These are phyloP conservation scores for Tigriopus japonicus DNA, from an alignment of 1,140 invertebrate species.

Conservation along the genomic window DNA sequence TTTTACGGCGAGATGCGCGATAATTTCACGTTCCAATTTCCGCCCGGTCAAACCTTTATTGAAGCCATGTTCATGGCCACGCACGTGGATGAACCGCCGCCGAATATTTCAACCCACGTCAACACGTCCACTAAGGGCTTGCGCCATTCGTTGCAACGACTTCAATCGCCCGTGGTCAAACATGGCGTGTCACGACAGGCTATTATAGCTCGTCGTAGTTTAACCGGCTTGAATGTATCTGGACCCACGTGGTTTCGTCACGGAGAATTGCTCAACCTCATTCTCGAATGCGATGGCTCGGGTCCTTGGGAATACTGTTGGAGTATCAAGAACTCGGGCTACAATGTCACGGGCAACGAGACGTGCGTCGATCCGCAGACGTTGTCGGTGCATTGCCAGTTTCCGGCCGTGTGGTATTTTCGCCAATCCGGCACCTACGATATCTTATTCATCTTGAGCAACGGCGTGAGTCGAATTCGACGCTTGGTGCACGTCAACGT, in stretches of 20 bases:
- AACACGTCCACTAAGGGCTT: too few relatives aligned
- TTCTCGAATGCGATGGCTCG: neutral
- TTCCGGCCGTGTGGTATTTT: neutral
- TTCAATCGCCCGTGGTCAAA: too few relatives aligned
- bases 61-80: too few relatives aligned
- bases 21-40: too few relatives aligned
- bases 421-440: neutral
- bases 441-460: neutral
- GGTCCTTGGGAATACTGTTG: neutral
- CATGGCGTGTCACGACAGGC: too few relatives aligned
- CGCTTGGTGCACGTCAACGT: neutral
- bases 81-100: too few relatives aligned
- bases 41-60: too few relatives aligned
- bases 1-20: too few relatives aligned
- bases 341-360: slow-evolving; percentile 4
- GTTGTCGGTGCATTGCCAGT: too few relatives aligned
- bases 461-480: neutral
- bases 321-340: neutral
- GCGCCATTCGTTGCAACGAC: too few relatives aligned
- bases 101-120: too few relatives aligned
- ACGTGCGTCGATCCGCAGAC: neutral
- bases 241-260: neutral
- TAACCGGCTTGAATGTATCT: neutral
- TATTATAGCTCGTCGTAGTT: too few relatives aligned
- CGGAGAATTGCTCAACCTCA: neutral